Conservation (phyloP, 2,888 invertebrate species). For the Girardia tigrina region DNA sequence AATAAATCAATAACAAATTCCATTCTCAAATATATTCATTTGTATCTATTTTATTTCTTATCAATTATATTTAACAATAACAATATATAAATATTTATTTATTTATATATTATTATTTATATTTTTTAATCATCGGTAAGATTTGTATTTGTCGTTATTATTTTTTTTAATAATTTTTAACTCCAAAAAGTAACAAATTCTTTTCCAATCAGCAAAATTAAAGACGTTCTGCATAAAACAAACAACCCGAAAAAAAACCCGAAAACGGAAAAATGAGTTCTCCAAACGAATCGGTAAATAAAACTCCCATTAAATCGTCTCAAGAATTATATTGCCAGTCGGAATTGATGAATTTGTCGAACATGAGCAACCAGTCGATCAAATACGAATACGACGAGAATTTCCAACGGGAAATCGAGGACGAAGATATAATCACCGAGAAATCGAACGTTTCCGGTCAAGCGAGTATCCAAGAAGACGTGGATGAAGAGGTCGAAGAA, state of each 20-base stretch:
- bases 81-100: neutral
- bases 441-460: neutral
- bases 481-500: too few species aligned
- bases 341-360: neutral
- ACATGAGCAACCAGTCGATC: neutral
- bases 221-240: too few species aligned
- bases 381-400: neutral
- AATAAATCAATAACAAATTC: neutral
- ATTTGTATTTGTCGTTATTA: too few species aligned
- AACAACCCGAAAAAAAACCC: too few species aligned
- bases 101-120: too few species aligned
- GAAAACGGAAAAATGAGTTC: neutral
- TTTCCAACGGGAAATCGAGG: neutral
- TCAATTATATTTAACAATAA: neutral
- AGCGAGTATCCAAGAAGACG: neutral
- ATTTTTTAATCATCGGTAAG: too few species aligned
- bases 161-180: too few species aligned
- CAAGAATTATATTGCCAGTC: neutral
- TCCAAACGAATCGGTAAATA: neutral
- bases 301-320: neutral
- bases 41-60: neutral
- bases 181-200: too few species aligned
- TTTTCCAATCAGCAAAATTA: too few species aligned
- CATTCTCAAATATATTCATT: neutral
- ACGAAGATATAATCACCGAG: neutral